Conservation (phyloP, 2,113 vertebrate species). For the Sisor rabdophorus region DNA sequence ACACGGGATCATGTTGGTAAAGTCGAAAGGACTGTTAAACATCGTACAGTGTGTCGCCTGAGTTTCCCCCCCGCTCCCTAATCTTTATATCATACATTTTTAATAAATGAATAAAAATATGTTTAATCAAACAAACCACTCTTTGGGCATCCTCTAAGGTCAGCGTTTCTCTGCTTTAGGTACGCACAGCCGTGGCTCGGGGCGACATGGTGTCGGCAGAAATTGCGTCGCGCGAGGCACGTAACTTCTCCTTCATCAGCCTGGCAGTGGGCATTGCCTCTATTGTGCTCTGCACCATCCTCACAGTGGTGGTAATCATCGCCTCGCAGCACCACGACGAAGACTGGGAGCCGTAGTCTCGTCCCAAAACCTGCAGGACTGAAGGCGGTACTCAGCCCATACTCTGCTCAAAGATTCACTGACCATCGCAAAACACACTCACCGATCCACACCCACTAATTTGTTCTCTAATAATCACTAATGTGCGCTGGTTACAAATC, state of each 20-base stretch:
- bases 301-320: slow-evolving; percentile 92
- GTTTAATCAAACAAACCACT: too few relatives aligned
- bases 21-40: too few relatives aligned
- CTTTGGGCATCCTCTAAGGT: not conserved
- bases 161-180: slow-evolving; percentile 60
- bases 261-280: slow-evolving; percentile 89
- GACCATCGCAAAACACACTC: slow-evolving; percentile 39
- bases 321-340: slow-evolving; percentile 90
- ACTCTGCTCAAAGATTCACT: slow-evolving; percentile 48
- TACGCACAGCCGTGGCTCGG: slow-evolving; percentile 83
- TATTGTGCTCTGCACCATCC: slow-evolving; percentile 90
- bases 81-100: too few relatives aligned
- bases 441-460: not conserved
- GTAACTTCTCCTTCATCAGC: slow-evolving; percentile 95
- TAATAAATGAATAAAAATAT: too few relatives aligned
- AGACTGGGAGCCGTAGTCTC: slow-evolving; percentile 81
- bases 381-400: slow-evolving; percentile 44
- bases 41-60: too few relatives aligned
- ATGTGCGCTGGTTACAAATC: not conserved
- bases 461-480: not conserved
- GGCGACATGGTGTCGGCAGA: slow-evolving; percentile 90
- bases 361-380: slow-evolving; percentile 19
- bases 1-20: too few relatives aligned
- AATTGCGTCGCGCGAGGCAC: slow-evolving; percentile 87
- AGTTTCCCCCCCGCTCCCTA: too few relatives aligned